A percentile compares a stretch with the other conserved stretches of the same genome.
These are phyloP conservation scores for Otus sunia DNA, from an alignment of 2,113 vertebrate genomes.

Conservation along the genomic window DNA sequence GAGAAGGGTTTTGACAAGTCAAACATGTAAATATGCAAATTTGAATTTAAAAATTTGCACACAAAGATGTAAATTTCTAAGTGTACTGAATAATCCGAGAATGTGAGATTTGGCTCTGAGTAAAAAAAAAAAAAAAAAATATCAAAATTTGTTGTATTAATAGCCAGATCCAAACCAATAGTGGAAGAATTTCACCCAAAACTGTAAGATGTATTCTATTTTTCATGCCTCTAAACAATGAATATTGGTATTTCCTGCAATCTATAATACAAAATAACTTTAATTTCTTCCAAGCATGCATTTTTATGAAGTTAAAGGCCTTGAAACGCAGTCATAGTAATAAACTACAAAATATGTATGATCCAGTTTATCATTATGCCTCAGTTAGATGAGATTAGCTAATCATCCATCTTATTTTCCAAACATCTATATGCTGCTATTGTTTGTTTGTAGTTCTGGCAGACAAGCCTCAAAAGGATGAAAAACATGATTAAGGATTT, in stretches of 20 bases:
- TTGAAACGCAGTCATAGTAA: background rate
- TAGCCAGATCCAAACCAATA: background rate
- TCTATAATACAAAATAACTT: background rate
- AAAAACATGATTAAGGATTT: slow-evolving; percentile 23
- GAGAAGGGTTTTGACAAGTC: background rate
- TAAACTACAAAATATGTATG: background rate
- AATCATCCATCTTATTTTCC: slow-evolving; percentile 38
- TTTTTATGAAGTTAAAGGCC: background rate
- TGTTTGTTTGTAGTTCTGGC: background rate
- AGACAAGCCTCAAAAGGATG: background rate
- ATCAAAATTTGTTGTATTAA: background rate
- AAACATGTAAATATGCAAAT: background rate
- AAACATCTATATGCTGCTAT: background rate
- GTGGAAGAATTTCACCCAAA: background rate
- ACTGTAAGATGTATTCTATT: background rate
- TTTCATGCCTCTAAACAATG: background rate
- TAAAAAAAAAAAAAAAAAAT: background rate
- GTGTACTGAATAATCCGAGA: background rate
- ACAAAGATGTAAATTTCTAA: background rate
- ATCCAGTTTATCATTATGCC: background rate
- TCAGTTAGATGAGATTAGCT: slow-evolving; percentile 33
- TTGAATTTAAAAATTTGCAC: background rate
- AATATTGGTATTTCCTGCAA: background rate
- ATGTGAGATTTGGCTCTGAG: background rate
- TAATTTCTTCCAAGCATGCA: background rate